Conservation (phyloP, 2,888 invertebrate genomes). For the Thecophora atra region DNA sequence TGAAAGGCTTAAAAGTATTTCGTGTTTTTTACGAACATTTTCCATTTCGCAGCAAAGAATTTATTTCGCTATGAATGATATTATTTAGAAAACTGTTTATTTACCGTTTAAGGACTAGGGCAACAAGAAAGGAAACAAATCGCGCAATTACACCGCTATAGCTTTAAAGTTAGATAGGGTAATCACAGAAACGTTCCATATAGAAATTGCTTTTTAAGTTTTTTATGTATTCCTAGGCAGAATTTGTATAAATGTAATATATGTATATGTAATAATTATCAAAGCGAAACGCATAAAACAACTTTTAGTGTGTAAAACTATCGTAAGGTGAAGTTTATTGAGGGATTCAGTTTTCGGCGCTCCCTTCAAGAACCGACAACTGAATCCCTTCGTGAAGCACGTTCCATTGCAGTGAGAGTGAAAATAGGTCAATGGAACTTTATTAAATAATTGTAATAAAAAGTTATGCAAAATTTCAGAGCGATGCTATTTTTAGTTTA, state of each 20-base stretch:
- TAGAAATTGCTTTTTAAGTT: constrained; percentile 23
- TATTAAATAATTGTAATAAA: too few relatives aligned
- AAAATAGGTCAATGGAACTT: too few relatives aligned
- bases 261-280: background rate
- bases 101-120: background rate
- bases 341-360: too few relatives aligned
- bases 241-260: constrained; percentile 12
- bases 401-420: background rate
- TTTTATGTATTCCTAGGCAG: constrained; percentile 4
- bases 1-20: background rate
- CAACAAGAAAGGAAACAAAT: background rate
- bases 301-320: background rate
- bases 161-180: background rate
- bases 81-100: constrained; percentile 1
- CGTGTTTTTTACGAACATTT: background rate
- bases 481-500: constrained; percentile 10
- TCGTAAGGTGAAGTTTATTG: too few relatives aligned
- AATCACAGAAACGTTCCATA: constrained; percentile 14
- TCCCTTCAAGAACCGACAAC: background rate
- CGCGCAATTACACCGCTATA: background rate
- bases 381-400: background rate
- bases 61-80: constrained; percentile 12
- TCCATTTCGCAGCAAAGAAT: constrained; percentile 5
- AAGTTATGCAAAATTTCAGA: background rate
- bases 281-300: background rate